Base-by-base conservation (phyloP, 2,797 vertebrate species). In the Potorous gilbertii region DNA sequence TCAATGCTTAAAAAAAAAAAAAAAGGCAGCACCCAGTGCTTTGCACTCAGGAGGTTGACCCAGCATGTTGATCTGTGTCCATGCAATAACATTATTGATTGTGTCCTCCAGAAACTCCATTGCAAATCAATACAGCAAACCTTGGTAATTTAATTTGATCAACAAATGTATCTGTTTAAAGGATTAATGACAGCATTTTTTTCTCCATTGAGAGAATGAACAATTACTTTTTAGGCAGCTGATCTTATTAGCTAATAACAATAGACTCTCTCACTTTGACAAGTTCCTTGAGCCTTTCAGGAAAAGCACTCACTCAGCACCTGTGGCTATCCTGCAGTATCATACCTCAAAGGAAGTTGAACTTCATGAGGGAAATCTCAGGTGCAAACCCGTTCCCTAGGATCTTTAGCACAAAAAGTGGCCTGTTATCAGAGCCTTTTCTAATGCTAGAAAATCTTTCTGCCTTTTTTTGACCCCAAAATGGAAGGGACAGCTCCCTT, bases 91-190 rank as follows among this genome's bases (percentile, higher is more conserved):
- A 0, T 46, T 66, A 57, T 59, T 91, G 31, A 93, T 92, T 92
- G 62, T 54, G 54, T 87, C 74, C 3, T 93, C 89, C 94, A 91
- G 4, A 91, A 90, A 59, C 14, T 89, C 6, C 24, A 66, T 1
- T 12, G 0, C 31, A 97, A 93, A 95, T 92, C 95, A 87, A 89
- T 28, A 90, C 10, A 4, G 5, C 40, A 93, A 98, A 92, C 1
- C 18, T 28, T 56, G 1, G 12, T 92, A 13, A 95, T 96, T 96
- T 95, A 93, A 94, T 96, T 96, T 87, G 40, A 54, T 54, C 66
- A 59, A 96, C 29, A 96, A 90, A 90, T 56, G 92, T 90, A 92
- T 62, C 90, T 95, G 59, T 74, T 97, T 50, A 96, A 93, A 97
- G 91, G 52, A 96, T 46, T 95, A 96, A 94, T 2, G 13, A 90